Evolutionary conservation across 2,113 vertebrate species (phyloP).

Genomic region (Syngnathus floridae): DNA sequence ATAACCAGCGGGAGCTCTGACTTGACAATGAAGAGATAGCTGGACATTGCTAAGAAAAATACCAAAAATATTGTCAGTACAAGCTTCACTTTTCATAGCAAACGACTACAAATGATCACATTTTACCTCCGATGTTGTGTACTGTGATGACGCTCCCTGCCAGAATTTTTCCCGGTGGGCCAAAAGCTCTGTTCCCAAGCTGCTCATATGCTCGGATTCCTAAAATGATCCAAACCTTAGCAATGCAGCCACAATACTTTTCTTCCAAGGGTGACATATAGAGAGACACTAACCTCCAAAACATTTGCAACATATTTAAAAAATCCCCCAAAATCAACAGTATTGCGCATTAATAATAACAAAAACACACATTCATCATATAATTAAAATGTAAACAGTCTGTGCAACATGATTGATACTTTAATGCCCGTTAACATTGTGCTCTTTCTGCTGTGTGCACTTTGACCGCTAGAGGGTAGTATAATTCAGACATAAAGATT

Average conservation of each 20-base stretch:
- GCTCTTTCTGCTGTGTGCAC: no score
- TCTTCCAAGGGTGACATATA: neutral
- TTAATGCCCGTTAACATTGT: no score
- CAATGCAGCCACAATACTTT: neutral
- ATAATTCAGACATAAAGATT: no score
- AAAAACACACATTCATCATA: no score
- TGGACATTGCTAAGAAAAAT: conserved; percentile 77
- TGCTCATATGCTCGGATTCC: conserved; percentile 84
- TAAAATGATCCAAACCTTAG: conserved; percentile 32
- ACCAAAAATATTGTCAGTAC: neutral
- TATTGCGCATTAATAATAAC: no score
- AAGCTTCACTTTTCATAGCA: neutral
- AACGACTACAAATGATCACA: neutral
- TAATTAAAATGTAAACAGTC: no score
- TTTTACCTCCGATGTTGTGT: conserved; percentile 78
- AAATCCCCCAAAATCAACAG: no score
- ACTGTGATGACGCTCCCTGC: conserved; percentile 75
- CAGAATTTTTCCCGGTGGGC: conserved; percentile 72
- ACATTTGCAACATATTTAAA: no score
- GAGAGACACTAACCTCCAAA: no score
- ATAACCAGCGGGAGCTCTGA: conserved; percentile 84
- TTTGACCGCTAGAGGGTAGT: no score
- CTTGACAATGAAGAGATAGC: conserved; percentile 87
- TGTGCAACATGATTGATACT: no score
- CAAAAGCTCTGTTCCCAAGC: conserved; percentile 78